Base-by-base conservation (phyloP, 2,888 invertebrate genomes). In the Bursaphelenchus okinawaensis region DNA sequence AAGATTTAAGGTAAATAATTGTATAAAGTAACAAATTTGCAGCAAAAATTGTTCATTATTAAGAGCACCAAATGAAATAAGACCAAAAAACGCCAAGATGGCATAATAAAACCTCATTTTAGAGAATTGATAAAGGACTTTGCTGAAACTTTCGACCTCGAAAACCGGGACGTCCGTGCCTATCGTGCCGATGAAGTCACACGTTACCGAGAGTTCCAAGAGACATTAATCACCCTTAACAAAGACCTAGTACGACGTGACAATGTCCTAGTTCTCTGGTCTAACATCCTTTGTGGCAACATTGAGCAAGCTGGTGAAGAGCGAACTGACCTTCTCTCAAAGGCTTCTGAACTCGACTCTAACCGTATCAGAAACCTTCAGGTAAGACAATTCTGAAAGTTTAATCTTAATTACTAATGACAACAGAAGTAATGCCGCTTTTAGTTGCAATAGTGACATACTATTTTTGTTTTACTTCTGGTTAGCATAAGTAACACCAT, bases 1-100 rank as follows among this genome's bases (percentile, higher is more conserved):
- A 50, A 20, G 60, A 59, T 24, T 59, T 59, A 12, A 31, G 57
- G 60, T 59, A 23, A 20, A n/a, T n/a, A n/a, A n/a, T n/a, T n/a
- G n/a, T n/a, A n/a, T n/a, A n/a, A n/a, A n/a, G n/a, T n/a, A n/a
- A n/a, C n/a, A n/a, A n/a, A n/a, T n/a, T n/a, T n/a, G n/a, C n/a
- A n/a, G n/a, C n/a, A n/a, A n/a, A n/a, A n/a, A n/a, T n/a, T n/a
- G n/a, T n/a, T n/a, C n/a, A n/a, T n/a, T n/a, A n/a, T n/a, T n/a
- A n/a, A n/a, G n/a, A n/a, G n/a, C n/a, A n/a, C n/a, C n/a, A n/a
- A n/a, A n/a, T n/a, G n/a, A n/a, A n/a, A n/a, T n/a, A n/a, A n/a
- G n/a, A n/a, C n/a, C n/a, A n/a, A n/a, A n/a, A n/a, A 50, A 40
- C 19, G n/a, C 40, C 51, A 51, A 3, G 3, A n/a, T 16, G 16